These are phyloP conservation scores for Leucopternis melanops DNA, from an alignment of 2,113 vertebrate species.

Conservation along the genomic window DNA sequence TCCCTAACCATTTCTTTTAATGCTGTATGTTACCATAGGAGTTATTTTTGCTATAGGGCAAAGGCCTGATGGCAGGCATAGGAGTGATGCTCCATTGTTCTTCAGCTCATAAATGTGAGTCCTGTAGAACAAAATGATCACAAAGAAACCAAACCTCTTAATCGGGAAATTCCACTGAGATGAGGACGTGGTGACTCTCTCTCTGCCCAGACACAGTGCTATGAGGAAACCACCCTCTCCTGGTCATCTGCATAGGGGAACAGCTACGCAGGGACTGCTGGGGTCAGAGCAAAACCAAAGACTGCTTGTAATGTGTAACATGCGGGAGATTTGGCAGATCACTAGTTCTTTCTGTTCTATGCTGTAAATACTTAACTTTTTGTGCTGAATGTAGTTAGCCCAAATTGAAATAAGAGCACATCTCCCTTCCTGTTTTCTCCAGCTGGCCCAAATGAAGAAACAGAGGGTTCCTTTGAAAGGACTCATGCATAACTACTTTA, in stretches of 20 bases:
- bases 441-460: not conserved
- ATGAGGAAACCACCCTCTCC: not conserved
- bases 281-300: not conserved
- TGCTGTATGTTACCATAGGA: rapidly evolving
- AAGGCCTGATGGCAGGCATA: not conserved
- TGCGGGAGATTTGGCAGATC: not conserved
- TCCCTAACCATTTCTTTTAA: not conserved
- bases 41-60: not conserved
- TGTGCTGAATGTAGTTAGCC: rapidly evolving
- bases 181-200: rapidly evolving
- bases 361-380: not conserved
- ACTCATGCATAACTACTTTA: not conserved
- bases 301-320: not conserved
- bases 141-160: not conserved
- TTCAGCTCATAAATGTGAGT: not conserved
- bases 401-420: not conserved
- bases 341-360: not conserved
- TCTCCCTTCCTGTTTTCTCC: not conserved
- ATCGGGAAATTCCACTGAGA: not conserved
- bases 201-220: not conserved
- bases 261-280: rapidly evolving
- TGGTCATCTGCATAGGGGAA: not conserved
- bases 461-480: not conserved
- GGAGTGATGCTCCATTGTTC: not conserved
- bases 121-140: not conserved